These are phyloP conservation scores for Anniella stebbinsi DNA, from an alignment of 2,797 vertebrate species.

Conservation along the genomic window DNA sequence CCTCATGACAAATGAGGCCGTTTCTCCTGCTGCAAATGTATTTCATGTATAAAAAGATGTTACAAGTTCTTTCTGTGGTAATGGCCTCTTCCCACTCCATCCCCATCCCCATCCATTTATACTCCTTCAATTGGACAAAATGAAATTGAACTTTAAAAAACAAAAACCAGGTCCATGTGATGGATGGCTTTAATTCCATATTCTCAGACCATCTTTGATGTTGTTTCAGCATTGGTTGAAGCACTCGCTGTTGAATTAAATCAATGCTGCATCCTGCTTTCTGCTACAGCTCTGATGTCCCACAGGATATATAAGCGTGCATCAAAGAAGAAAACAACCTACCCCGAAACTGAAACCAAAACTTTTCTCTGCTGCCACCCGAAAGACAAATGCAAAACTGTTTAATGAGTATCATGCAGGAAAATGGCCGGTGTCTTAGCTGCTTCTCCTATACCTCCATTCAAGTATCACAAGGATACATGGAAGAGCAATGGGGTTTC, in stretches of 20 bases:
- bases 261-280: slow-evolving; percentile 78
- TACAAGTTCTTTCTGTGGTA: slow-evolving; percentile 49
- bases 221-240: slow-evolving; percentile 71
- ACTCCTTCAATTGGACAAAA: slow-evolving; percentile 72
- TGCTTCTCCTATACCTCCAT: neutral
- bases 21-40: slow-evolving; percentile 65
- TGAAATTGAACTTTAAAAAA: slow-evolving; percentile 72
- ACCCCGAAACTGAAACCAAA: slow-evolving; percentile 56
- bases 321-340: slow-evolving; percentile 25
- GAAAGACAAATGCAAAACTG: slow-evolving; percentile 2
- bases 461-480: too few species aligned
- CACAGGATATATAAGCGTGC: slow-evolving; percentile 55
- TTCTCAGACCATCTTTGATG: slow-evolving; percentile 76
- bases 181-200: slow-evolving; percentile 83
- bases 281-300: slow-evolving; percentile 66
- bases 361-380: neutral
- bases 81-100: slow-evolving; percentile 10
- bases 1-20: slow-evolving; percentile 63
- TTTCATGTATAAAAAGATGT: slow-evolving; percentile 62
- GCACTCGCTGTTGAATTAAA: slow-evolving; percentile 77
- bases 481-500: too few species aligned
- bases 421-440: neutral
- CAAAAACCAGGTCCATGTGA: slow-evolving; percentile 66
- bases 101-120: slow-evolving; percentile 48
- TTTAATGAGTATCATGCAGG: accelerated